These are phyloP conservation scores for Ranitomeya imitator DNA, from an alignment of 2,113 vertebrate genomes.

Conservation along the genomic window DNA sequence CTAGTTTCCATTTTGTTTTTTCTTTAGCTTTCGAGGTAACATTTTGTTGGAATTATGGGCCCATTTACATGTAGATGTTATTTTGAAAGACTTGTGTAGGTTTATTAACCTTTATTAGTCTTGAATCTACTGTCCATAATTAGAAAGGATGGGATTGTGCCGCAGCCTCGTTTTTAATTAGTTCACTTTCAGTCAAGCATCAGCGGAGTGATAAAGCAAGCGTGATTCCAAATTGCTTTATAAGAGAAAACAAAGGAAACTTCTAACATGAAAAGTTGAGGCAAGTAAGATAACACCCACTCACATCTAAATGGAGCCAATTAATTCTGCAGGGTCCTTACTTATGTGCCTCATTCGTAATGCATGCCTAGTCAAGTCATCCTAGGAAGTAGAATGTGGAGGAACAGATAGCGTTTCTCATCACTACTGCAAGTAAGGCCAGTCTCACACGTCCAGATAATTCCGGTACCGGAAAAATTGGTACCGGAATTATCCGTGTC, in stretches of 20 bases:
- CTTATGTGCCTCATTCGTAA: background rate
- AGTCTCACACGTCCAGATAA: too few species aligned
- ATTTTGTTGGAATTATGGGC: too few species aligned
- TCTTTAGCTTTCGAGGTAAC: too few species aligned
- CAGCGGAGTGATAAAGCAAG: slow-evolving; percentile 17
- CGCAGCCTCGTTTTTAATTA: slow-evolving; percentile 2
- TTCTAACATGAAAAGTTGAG: slow-evolving; percentile 8
- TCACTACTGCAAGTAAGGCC: background rate
- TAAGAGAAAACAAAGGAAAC: slow-evolving; percentile 21
- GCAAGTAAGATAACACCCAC: background rate
- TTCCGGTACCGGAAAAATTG: too few species aligned
- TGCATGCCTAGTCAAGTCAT: background rate
- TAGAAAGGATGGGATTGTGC: slow-evolving; percentile 5
- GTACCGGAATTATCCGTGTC: too few species aligned
- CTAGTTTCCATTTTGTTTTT: too few species aligned
- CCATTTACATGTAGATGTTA: background rate
- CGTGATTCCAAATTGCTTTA: background rate
- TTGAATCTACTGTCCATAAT: slow-evolving; percentile 8
- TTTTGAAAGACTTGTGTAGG: background rate
- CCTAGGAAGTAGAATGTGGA: background rate
- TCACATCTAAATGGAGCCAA: slow-evolving; percentile 5
- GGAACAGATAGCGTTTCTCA: background rate
- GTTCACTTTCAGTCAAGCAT: slow-evolving; percentile 32
- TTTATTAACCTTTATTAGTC: slow-evolving; percentile 19
- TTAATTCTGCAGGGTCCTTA: slow-evolving; percentile 24